Percentiles rank a stretch among this genome's conserved stretches.
These are phyloP conservation scores for Cotesia vestalis DNA, from an alignment of 1,140 invertebrate genomes.

Conservation along the genomic window DNA sequence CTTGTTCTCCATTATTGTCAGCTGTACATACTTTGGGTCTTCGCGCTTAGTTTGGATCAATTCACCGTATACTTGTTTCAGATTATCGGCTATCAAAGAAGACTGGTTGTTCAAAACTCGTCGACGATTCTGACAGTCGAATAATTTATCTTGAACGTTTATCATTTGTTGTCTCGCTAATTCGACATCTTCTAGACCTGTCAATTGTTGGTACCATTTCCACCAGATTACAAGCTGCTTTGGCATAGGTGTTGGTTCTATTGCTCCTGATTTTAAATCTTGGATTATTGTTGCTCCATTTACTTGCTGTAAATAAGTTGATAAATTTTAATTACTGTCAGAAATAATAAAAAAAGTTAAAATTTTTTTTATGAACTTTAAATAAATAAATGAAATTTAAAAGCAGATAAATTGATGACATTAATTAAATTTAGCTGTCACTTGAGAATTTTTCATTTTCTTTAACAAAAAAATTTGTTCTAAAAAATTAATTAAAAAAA, in stretches of 20 bases:
- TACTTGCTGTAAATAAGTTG: conserved; percentile 50
- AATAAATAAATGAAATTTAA: too few species aligned
- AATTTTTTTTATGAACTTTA: too few species aligned
- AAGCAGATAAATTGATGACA: too few species aligned
- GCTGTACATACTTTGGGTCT: conserved; percentile 59
- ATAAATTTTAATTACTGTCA: background rate
- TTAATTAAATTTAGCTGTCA: too few species aligned
- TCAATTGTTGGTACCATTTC: conserved; percentile 61
- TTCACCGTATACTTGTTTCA: conserved; percentile 59
- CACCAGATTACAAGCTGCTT: conserved; percentile 52
- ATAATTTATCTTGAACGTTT: conserved; percentile 55
- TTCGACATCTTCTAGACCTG: conserved; percentile 57
- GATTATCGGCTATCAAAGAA: conserved; percentile 47
- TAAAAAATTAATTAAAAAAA: too few species aligned
- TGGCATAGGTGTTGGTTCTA: conserved; percentile 52
- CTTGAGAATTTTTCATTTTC: too few species aligned
- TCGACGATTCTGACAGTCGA: conserved; percentile 57
- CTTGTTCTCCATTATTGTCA: conserved; percentile 61
- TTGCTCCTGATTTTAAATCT: conserved; percentile 45
- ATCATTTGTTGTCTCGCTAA: conserved; percentile 54
- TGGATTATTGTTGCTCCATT: conserved; percentile 52
- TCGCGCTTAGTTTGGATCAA: conserved; percentile 55
- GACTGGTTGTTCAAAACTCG: conserved; percentile 47
- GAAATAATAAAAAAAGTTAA: too few species aligned
- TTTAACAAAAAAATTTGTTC: too few species aligned